A percentile compares a stretch with the other conserved stretches of the same genome.
These are phyloP conservation scores for Cydia amplana DNA, from an alignment of 1,140 invertebrate species.

Conservation along the genomic window DNA sequence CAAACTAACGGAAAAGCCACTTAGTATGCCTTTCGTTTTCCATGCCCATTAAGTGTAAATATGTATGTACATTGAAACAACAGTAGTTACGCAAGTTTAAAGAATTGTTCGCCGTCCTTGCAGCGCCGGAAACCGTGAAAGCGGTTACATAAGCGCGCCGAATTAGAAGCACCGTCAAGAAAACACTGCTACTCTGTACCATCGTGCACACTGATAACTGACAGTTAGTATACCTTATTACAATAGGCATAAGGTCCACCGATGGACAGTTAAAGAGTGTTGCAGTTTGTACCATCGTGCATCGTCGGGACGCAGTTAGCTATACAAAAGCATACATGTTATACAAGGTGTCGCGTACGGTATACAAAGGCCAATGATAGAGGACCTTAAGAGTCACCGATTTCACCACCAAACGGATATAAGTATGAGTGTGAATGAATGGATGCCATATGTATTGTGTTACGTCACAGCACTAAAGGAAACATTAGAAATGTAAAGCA, in stretches of 20 bases:
- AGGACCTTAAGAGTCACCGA: too few species aligned
- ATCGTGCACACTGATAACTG: too few species aligned
- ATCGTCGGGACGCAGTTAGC: background rate
- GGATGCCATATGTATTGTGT: background rate
- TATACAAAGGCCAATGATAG: too few species aligned
- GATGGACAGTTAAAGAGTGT: too few species aligned
- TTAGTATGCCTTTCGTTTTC: background rate
- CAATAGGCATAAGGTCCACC: too few species aligned
- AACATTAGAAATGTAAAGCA: background rate
- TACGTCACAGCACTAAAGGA: background rate
- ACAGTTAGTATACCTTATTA: too few species aligned
- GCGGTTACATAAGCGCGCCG: conserved; percentile 2
- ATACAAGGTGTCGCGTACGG: too few species aligned
- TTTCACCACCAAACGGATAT: background rate
- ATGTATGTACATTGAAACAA: background rate
- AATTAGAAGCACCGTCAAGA: background rate
- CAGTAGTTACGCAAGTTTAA: background rate
- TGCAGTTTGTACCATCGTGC: conserved; percentile 12
- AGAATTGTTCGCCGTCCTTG: background rate
- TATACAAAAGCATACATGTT: too few species aligned
- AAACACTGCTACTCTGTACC: background rate
- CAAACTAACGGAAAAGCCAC: background rate
- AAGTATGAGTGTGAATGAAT: background rate
- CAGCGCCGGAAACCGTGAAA: background rate
- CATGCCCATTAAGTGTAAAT: background rate